Evolutionary conservation across 2,797 vertebrate genomes (phyloP).

Genomic region (Momotus momota): DNA sequence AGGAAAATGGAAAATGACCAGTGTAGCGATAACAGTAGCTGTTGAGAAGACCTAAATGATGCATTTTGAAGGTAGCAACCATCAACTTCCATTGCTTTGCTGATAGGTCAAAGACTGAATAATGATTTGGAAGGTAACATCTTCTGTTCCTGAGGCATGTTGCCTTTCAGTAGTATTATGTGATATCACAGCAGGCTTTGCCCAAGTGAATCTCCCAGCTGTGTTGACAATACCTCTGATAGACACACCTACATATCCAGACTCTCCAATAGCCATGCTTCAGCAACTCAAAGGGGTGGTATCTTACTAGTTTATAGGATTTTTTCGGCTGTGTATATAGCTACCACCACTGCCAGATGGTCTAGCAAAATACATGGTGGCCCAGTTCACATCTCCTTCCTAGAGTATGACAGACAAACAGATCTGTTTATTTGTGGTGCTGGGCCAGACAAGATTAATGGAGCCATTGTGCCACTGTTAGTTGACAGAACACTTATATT

Average conservation of each 20-base stretch:
- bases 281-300: not conserved
- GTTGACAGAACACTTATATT: constrained; percentile 9
- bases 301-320: not conserved
- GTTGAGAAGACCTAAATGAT: not conserved
- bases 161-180: not conserved
- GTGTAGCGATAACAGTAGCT: not conserved
- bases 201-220: not conserved
- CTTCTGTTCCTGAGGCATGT: not conserved
- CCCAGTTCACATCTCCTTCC: not conserved
- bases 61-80: not conserved
- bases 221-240: not conserved
- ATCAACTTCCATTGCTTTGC: not conserved
- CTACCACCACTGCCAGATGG: not conserved
- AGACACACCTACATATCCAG: not conserved
- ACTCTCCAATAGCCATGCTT: not conserved
- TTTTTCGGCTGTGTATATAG: not conserved
- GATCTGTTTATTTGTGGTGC: not conserved
- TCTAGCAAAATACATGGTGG: not conserved
- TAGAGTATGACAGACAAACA: not conserved
- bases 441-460: constrained; percentile 18
- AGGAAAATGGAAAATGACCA: not conserved
- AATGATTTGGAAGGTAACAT: not conserved
- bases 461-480: not conserved
- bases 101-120: not conserved
- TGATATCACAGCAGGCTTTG: not conserved